phyloP scores from a whole-genome alignment of 2,797 vertebrate genomes.

The Iguana delicatissima region DNA sequence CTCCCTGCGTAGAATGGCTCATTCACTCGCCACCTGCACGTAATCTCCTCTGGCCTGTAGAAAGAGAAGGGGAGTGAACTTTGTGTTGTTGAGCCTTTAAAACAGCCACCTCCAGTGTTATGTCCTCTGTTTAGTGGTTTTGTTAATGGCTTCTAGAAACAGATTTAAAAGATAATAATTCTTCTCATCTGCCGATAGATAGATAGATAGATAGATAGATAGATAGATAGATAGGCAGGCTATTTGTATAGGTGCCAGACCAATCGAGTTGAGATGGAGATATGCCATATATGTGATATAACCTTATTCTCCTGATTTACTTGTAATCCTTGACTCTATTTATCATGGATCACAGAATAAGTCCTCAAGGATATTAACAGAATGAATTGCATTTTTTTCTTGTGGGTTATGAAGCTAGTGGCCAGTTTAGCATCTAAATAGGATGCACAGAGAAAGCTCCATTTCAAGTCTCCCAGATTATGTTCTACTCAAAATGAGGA shows the following conservation, averaged over 20 bases:
- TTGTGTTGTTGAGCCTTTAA: neutral
- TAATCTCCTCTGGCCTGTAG: neutral
- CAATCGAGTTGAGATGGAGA: too few species aligned
- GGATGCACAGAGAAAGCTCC: too few species aligned
- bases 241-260: neutral
- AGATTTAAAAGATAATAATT: neutral
- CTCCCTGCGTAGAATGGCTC: neutral
- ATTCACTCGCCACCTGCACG: neutral
- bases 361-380: too few species aligned
- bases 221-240: neutral
- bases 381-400: too few species aligned
- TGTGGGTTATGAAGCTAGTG: too few species aligned
- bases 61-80: neutral
- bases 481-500: too few species aligned
- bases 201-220: too few species aligned
- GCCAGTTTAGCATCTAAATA: too few species aligned
- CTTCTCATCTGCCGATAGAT: too few species aligned
- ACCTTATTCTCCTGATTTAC: conserved; percentile 35
- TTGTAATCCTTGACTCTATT: conserved; percentile 47
- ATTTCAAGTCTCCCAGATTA: too few species aligned
- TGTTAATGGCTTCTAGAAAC: conserved; percentile 44
- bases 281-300: conserved; percentile 37
- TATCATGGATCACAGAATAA: neutral
- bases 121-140: conserved; percentile 40
- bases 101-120: conserved; percentile 2